phyloP scores from a whole-genome alignment of 2,797 vertebrate species.

The Lutjanus campechanus region DNA sequence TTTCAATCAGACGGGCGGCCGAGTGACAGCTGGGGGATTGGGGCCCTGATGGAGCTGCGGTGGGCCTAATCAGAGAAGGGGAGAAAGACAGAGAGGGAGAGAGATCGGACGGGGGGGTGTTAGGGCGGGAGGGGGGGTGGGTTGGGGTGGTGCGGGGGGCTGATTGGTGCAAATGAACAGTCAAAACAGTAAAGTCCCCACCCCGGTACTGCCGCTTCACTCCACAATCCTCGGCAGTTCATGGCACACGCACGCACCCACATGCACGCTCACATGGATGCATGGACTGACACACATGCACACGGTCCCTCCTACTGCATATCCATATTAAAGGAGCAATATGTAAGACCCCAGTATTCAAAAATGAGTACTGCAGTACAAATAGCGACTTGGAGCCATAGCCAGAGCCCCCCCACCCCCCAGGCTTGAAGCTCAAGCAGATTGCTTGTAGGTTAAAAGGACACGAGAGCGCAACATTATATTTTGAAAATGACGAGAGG shows the following conservation, averaged over 20 bases:
- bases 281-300: slow-evolving; percentile 24
- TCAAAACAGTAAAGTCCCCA: slow-evolving; percentile 83
- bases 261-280: slow-evolving; percentile 12
- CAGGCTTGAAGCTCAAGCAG: no score
- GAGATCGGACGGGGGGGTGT: slow-evolving; percentile 20
- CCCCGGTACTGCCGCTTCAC: slow-evolving; percentile 59
- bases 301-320: slow-evolving; percentile 23
- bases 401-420: no score
- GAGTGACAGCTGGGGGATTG: slow-evolving; percentile 99
- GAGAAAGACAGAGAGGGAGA: slow-evolving; percentile 65
- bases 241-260: slow-evolving; percentile 46
- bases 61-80: slow-evolving; percentile 97
- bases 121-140: slow-evolving; percentile 86
- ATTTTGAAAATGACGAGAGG: no score
- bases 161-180: slow-evolving; percentile 99
- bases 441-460: no score
- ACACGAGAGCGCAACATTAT: no score
- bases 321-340: slow-evolving; percentile 18
- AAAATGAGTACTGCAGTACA: no score
- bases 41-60: slow-evolving; percentile 97
- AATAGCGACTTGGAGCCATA: no score
- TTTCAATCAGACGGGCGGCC: slow-evolving; percentile 99
- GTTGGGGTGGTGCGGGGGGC: no score
- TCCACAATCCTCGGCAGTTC: slow-evolving; percentile 61
- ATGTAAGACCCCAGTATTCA: no score